phyloP scores from a whole-genome alignment of 2,797 vertebrate species.

The Lutjanus argentimaculatus region DNA sequence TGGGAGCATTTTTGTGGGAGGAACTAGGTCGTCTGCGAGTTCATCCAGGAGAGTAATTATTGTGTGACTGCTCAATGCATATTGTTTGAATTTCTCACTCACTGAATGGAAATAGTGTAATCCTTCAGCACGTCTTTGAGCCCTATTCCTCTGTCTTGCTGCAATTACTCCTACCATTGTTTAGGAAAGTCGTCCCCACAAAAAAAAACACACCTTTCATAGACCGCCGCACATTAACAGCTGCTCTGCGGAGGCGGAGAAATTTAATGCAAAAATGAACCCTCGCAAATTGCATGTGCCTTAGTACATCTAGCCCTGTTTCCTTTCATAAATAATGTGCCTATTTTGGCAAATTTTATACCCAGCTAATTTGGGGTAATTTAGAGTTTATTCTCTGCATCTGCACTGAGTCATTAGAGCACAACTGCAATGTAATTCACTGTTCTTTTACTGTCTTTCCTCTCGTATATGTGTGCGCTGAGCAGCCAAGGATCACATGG shows the following conservation, averaged over 20 bases:
- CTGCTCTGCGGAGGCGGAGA: slow-evolving; percentile 30
- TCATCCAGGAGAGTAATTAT: slow-evolving; percentile 33
- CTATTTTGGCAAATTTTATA: slow-evolving; percentile 41
- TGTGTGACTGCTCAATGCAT: neutral
- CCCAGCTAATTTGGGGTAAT: slow-evolving; percentile 23
- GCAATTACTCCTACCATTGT: slow-evolving; percentile 34
- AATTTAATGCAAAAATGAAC: slow-evolving; percentile 27
- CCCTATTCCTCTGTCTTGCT: slow-evolving; percentile 16
- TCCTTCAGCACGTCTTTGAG: slow-evolving; percentile 14
- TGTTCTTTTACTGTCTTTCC: neutral
- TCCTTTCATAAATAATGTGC: slow-evolving; percentile 31
- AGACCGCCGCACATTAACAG: slow-evolving; percentile 37
- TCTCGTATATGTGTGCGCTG: slow-evolving; percentile 50
- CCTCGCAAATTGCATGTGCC: slow-evolving; percentile 19
- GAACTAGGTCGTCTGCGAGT: neutral
- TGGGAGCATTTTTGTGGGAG: neutral
- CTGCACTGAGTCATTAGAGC: slow-evolving; percentile 22
- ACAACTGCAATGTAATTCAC: neutral
- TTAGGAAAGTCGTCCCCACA: slow-evolving; percentile 19
- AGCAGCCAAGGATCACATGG: slow-evolving; percentile 91
- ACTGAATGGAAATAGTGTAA: neutral
- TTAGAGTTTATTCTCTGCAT: slow-evolving; percentile 23
- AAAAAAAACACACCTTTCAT: slow-evolving; percentile 37
- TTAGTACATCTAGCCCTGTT: slow-evolving; percentile 21
- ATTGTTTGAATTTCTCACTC: slow-evolving; percentile 35